A percentile compares a stretch with the other conserved stretches of the same genome.
Evolutionary conservation across 1,140 invertebrate genomes (phyloP).

Genomic region (Drosophila suzukii): DNA sequence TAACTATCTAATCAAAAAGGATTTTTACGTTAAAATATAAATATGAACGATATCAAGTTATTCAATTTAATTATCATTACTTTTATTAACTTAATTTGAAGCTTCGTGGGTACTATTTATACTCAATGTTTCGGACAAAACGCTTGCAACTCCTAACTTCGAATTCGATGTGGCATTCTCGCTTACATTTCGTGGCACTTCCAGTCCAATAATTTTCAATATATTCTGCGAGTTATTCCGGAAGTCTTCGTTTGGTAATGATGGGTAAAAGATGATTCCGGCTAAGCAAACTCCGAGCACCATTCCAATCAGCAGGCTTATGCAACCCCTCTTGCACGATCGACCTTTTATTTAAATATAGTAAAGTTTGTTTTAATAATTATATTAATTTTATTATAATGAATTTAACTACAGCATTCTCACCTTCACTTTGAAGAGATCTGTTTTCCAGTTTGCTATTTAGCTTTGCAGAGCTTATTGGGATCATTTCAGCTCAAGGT

Average conservation of each 20-base stretch:
- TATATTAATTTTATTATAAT: background rate
- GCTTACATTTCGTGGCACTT: background rate
- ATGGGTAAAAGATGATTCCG: slow-evolving; percentile 21
- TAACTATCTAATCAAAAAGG: no score
- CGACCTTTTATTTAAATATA: background rate
- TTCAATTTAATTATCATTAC: background rate
- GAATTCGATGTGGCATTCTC: background rate
- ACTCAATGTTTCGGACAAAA: background rate
- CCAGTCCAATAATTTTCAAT: background rate
- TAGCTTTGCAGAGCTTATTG: slow-evolving; percentile 17
- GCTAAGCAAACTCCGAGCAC: slow-evolving; percentile 16
- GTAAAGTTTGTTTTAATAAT: background rate
- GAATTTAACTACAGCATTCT: background rate
- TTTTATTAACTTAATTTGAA: background rate
- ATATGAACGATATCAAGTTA: background rate
- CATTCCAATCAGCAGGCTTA: slow-evolving; percentile 1
- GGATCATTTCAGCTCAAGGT: slow-evolving; percentile 19
- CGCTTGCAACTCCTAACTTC: background rate
- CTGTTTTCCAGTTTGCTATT: slow-evolving; percentile 13
- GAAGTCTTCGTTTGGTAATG: background rate
- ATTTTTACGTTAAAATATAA: background rate
- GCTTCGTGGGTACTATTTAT: background rate
- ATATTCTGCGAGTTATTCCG: background rate
- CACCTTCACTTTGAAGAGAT: slow-evolving; percentile 6
- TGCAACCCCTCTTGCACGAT: slow-evolving; percentile 1